A percentile compares a stretch with the other conserved stretches of the same genome.
Conservation (phyloP, 2,797 vertebrate species). For the Sylvia borin region DNA sequence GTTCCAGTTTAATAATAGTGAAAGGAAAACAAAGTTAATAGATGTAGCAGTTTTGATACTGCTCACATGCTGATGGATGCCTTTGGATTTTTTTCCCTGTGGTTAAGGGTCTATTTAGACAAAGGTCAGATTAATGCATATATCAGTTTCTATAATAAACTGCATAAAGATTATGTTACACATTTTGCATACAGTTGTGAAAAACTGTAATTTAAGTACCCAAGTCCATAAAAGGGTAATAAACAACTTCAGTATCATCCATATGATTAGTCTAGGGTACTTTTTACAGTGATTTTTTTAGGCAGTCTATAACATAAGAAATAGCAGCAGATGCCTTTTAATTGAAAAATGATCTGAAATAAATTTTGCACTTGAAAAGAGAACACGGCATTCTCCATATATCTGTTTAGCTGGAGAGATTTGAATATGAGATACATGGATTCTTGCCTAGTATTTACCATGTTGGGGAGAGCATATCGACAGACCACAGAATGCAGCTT, state of each 20-base stretch:
- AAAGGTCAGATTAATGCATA: slow-evolving; percentile 75
- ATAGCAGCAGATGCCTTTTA: slow-evolving; percentile 75
- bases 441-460: slow-evolving; percentile 48
- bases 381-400: slow-evolving; percentile 47
- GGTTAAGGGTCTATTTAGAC: slow-evolving; percentile 70
- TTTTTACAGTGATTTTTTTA: slow-evolving; percentile 55
- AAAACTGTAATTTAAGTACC: slow-evolving; percentile 77
- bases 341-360: slow-evolving; percentile 79
- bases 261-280: slow-evolving; percentile 66
- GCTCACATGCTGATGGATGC: slow-evolving; percentile 59
- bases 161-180: slow-evolving; percentile 70
- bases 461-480: slow-evolving; percentile 44
- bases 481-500: slow-evolving; percentile 70
- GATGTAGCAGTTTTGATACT: slow-evolving; percentile 75
- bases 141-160: slow-evolving; percentile 78
- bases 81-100: slow-evolving; percentile 33
- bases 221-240: slow-evolving; percentile 75
- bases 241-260: slow-evolving; percentile 75
- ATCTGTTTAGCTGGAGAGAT: slow-evolving; percentile 64
- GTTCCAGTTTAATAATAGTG: slow-evolving; percentile 80
- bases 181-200: slow-evolving; percentile 79
- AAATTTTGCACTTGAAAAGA: slow-evolving; percentile 75
- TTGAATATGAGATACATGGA: slow-evolving; percentile 48
- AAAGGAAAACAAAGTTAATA: slow-evolving; percentile 80
- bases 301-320: slow-evolving; percentile 60